Evolutionary conservation across 2,113 vertebrate genomes (phyloP).

Genomic region (Lepisosteus osseus): DNA sequence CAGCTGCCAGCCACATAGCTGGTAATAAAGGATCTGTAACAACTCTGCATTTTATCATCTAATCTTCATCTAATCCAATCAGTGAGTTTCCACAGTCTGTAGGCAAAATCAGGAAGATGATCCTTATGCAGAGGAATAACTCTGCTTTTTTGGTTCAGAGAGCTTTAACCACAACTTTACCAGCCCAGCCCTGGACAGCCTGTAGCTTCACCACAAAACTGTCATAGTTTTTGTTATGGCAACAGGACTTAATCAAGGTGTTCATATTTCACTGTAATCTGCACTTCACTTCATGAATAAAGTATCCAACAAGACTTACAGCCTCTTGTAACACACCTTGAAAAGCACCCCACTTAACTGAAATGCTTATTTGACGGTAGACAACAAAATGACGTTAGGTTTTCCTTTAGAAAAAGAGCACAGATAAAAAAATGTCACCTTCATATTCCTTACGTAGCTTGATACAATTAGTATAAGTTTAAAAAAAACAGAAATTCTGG

Average conservation of each 20-base stretch:
- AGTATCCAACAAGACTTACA: neutral
- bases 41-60: constrained; percentile 32
- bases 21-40: constrained; percentile 34
- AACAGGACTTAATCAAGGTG: neutral
- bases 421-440: no score
- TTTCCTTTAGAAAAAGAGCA: no score
- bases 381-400: neutral
- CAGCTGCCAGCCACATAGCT: constrained; percentile 35
- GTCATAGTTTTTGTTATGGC: neutral
- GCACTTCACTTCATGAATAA: neutral
- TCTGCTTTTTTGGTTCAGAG: neutral
- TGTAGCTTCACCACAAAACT: neutral
- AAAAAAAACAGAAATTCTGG: neutral
- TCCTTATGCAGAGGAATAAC: neutral
- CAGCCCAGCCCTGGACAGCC: neutral
- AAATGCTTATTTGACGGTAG: neutral
- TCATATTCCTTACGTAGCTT: no score
- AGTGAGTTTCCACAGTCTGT: constrained; percentile 20
- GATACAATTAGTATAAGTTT: neutral
- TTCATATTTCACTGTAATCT: neutral
- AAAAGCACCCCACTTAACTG: neutral
- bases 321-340: neutral
- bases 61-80: constrained; percentile 41
- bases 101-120: constrained; percentile 20
- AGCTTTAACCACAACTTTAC: neutral